Base-by-base conservation (phyloP, 2,797 vertebrate genomes). In the Rhynchotus rufescens region DNA sequence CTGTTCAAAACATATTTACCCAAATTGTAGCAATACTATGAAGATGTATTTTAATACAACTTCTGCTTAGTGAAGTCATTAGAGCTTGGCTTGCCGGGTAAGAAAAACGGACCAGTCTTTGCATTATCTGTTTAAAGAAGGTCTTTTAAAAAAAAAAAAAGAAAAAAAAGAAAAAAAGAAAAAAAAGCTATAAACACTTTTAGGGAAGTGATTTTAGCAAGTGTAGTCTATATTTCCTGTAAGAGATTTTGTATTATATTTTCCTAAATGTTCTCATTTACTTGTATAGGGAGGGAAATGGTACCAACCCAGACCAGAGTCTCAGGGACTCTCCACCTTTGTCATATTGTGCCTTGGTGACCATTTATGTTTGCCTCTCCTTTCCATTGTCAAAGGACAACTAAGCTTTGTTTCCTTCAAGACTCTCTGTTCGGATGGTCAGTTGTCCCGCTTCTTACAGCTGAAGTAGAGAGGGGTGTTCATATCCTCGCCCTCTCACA, bases 241-340 rank as follows among this genome's bases (percentile, higher is more conserved):
- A 98, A 97, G 96, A 98, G 97, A 98, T 98, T 99, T 99, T 99
- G 98, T 99, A 99, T 98, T 99, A 98, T 99, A 99, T 99, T 99
- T 99, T 99, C 98, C 98, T 99, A 99, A 99, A 98, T 98, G 97
- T 98, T 98, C 96, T 98, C 97, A 98, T 97, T 97, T 98, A 98
- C 98, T 98, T 98, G 97, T 98, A 97, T 97, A 98, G 96, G 97
- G 97, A 98, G 97, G 97, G 97, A 97, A 97, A 96, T 97, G 96
- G 96, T 95, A 97, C 97, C 80, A 85, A 96, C 97, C 98, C 98
- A 97, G 92, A 96, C 94, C 93, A 93, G 97, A 92, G 95, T 98
- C 98, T 98, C 98, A 98, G 98, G 98, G 98, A 98, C 98, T 98
- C 94, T 97, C 97, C 98, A 98, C 97, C 97, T 97, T 98, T 96